Evolutionary conservation across 2,888 invertebrate species (phyloP), one percentile per base, ranked within the genome.

Genomic region (Trisateles emortualis): DNA sequence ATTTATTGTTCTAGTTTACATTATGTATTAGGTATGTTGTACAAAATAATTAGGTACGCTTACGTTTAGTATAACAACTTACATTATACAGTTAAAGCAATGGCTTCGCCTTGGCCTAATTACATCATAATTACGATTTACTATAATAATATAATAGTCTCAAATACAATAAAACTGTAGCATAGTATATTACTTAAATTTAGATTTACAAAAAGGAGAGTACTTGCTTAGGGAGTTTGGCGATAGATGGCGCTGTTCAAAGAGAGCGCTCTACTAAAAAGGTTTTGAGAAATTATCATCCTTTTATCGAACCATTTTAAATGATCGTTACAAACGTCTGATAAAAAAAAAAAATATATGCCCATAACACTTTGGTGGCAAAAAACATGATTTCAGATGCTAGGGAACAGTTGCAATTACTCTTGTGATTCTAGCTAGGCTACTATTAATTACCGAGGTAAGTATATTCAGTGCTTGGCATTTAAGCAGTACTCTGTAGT

Each of bases 1-100:
- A 64, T 77, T 74, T 77, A 78, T 73, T 73, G 24, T 60, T 72
- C 50, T 68, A 65, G 43, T 58, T 67, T 64, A 55, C 61, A 65
- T 67, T 66, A 70, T 44, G 52, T 60, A 3, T 22, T 22, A 69
- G 65, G 61, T 67, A 73, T 65, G 74, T 79, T 79, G 79, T 80
- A 80, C 75, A 78, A 77, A 73, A 74, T 74, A 70, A 60, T 58
- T 70, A 26, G 26, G 26, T 26, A 72, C 64, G 52, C 51, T 72
- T 70, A 78, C 16, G 55, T 66, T 57, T 65, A 61, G 48, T 48
- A 56, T 44, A 62, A 64, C 58, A 64, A 64, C 64, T 73, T 68
- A 62, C 2, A 36, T 3, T 51, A 57, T 44, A 49, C 55, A 42
- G 54, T 72, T 72, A 73, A 73, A 73, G 71, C 61, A 65, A 53